Conservation (phyloP, 2,888 invertebrate genomes). For the Pandemis heparana region DNA sequence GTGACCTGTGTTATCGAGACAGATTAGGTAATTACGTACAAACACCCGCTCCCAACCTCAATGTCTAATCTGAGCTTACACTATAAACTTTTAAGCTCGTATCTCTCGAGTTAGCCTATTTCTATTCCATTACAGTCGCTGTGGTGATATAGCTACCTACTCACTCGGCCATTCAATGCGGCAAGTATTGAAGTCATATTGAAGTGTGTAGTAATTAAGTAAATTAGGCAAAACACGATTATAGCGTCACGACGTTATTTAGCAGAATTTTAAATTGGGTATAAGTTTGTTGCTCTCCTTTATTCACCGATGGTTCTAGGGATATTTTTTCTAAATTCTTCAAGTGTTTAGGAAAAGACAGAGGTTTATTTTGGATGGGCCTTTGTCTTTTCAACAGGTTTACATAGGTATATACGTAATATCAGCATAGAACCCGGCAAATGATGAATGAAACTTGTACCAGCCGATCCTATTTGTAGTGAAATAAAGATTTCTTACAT, state of each 20-base stretch:
- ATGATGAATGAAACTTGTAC: no score
- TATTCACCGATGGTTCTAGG: background rate
- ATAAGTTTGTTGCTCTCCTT: background rate
- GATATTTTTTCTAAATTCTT: background rate
- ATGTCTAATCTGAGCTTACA: conserved; percentile 50
- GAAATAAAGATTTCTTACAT: no score
- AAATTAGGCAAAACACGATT: background rate
- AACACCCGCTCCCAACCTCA: conserved; percentile 42
- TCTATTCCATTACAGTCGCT: background rate
- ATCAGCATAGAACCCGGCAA: no score
- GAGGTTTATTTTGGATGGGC: no score
- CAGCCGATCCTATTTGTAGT: no score
- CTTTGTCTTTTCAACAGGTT: no score
- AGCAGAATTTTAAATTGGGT: background rate
- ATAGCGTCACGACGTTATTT: background rate
- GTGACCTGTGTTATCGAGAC: conserved; percentile 64
- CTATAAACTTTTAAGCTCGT: conserved; percentile 45
- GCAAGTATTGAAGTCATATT: background rate
- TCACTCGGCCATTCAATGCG: background rate
- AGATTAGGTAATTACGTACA: conserved; percentile 50
- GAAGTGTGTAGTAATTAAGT: background rate
- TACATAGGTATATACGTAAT: no score
- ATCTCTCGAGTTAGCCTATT: conserved; percentile 16
- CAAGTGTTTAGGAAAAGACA: no score
- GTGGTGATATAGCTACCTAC: background rate